These are phyloP conservation scores for Serinus canaria DNA, from an alignment of 2,113 vertebrate species.

Conservation along the genomic window DNA sequence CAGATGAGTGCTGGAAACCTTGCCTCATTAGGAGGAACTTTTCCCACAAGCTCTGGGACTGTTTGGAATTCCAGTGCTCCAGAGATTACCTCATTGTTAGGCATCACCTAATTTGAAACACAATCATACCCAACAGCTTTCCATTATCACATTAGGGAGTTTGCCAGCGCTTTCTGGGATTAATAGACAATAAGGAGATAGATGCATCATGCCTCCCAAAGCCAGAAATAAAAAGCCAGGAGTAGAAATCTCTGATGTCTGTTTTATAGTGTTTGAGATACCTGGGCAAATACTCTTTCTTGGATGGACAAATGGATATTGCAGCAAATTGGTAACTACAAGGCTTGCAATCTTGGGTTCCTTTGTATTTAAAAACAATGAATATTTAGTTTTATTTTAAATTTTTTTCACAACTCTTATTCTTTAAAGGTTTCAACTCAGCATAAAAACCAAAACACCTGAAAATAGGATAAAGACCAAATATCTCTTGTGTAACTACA, in stretches of 20 bases:
- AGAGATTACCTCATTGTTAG: slow-evolving; percentile 1
- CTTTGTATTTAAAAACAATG: neutral
- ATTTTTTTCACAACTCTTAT: neutral
- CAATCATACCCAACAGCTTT: neutral
- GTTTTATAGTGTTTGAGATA: neutral
- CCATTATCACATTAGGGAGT: neutral
- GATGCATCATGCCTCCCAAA: neutral
- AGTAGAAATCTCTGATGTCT: neutral
- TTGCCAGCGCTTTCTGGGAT: neutral
- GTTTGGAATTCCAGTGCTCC: slow-evolving; percentile 16
- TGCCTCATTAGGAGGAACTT: slow-evolving; percentile 2
- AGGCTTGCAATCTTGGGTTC: neutral
- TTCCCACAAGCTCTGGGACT: neutral
- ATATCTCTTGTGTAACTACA: neutral
- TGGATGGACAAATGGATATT: neutral
- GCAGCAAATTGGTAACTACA: neutral
- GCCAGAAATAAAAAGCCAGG: neutral
- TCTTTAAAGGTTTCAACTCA: neutral
- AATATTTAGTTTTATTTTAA: neutral
- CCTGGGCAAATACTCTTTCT: neutral
- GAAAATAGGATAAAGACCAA: neutral
- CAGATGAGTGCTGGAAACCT: neutral
- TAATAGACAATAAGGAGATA: neutral
- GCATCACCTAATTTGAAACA: slow-evolving; percentile 37
- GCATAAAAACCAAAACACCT: neutral